Evolutionary conservation across 2,113 vertebrate species (phyloP), one percentile per base, ranked within the genome.

Genomic region (Oreochromis niloticus): DNA sequence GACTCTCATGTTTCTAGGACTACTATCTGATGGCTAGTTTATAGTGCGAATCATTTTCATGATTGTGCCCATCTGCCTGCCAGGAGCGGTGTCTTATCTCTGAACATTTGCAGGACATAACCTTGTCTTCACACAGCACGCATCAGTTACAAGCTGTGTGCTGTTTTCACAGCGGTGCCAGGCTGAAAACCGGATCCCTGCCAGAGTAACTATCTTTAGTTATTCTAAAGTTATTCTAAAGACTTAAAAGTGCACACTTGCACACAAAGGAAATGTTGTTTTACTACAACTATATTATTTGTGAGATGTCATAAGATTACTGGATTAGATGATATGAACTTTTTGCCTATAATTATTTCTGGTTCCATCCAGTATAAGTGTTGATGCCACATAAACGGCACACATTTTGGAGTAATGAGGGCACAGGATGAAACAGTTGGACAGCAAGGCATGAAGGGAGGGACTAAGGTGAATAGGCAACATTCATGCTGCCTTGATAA

Each of bases 391-490:
- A 52, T 46, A 36, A 43, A 36, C 19, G 22, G 6, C 57, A 52
- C 17, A 19, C 22, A 46, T 24, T 43, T 32, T 30, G 56, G 24
- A 82, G 22, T 27, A 46, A 43, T 48, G 17, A 34, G 41, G 14
- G 43, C 19, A 50, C 73, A 78, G 11, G 2, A n/a, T 52, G 46
- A 52, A 19, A 34, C 24, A 46, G 14, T 46, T n/a, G 80, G 80
- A 46, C 56, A 82, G 13, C 41, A 61, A n/a, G 39, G 27, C 56
- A 48, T 30, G 17, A 82, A 82, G 55, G 55, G 80, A 43, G 80
- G 39, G 56, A 61, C 24, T 32, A 78, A n/a, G 46, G 73, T 78
- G 73, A 57, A 24, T 48, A 81, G 7, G 24, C 10, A 46, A 46
- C 10, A 61, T 9, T 75, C 4, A 12, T 27, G 46, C 22, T 66